These are phyloP conservation scores for Myiozetetes cayanensis DNA, from an alignment of 2,113 vertebrate species.

Conservation along the genomic window DNA sequence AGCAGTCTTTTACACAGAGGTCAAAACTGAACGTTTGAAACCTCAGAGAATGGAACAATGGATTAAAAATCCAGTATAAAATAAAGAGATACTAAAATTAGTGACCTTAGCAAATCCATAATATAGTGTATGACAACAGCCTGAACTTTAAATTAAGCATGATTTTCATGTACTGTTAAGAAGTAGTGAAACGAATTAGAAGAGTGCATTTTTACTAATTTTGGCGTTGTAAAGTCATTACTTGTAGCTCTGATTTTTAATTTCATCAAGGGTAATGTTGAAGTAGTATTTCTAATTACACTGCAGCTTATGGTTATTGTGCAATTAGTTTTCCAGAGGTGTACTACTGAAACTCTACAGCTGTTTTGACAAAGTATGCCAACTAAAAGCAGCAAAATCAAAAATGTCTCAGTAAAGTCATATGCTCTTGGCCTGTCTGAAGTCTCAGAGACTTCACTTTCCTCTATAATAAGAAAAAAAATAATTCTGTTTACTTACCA, in stretches of 20 bases:
- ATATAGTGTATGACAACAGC: neutral
- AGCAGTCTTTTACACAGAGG: neutral
- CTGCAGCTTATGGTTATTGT: neutral
- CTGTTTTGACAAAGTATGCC: neutral
- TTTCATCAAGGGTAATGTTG: neutral
- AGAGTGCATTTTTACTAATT: neutral
- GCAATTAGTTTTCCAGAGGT: neutral
- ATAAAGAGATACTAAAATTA: neutral
- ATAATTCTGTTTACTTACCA: constrained; percentile 78
- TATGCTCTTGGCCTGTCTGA: neutral
- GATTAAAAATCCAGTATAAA: neutral
- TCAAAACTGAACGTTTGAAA: neutral
- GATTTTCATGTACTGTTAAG: neutral
- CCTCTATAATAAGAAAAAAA: neutral
- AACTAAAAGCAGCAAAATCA: neutral
- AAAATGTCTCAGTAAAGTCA: neutral
- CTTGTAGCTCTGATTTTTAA: neutral
- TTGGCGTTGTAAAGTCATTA: neutral
- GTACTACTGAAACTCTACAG: neutral
- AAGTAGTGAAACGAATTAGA: neutral
- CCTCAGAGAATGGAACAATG: neutral
- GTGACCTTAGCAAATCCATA: neutral
- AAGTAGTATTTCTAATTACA: neutral
- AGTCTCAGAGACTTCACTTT: neutral
- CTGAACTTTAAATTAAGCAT: neutral